phyloP scores from a whole-genome alignment of 2,888 invertebrate genomes.

The Lobophora halterata region DNA sequence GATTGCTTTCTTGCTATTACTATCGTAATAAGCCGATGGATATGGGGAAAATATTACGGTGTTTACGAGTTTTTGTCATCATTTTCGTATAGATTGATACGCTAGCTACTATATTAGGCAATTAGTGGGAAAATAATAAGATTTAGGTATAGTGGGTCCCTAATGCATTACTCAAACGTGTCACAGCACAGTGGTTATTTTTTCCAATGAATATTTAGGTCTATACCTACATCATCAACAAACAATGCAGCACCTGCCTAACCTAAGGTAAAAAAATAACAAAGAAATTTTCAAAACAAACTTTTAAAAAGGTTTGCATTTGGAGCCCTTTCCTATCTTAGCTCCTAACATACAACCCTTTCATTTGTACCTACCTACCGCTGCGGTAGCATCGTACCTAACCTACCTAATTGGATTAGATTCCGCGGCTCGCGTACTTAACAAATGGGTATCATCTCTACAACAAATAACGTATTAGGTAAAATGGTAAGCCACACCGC shows the following conservation, averaged over 20 bases:
- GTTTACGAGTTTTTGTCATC: slow-evolving; percentile 26
- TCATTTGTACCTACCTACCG: slow-evolving; percentile 14
- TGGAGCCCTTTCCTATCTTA: too few species aligned
- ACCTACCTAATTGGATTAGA: slow-evolving; percentile 30
- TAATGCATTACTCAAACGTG: too few species aligned
- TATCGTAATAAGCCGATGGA: slow-evolving; percentile 22
- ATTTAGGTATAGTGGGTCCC: too few species aligned
- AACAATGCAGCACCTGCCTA: too few species aligned
- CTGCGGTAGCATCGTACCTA: slow-evolving; percentile 24
- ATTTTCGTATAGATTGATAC: slow-evolving; percentile 21
- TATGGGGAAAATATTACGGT: slow-evolving; percentile 22
- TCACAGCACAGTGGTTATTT: too few species aligned
- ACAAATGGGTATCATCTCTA: slow-evolving; percentile 27
- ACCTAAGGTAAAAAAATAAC: too few species aligned
- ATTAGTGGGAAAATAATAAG: slow-evolving; percentile 16
- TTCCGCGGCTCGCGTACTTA: slow-evolving; percentile 18
- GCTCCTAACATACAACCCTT: slow-evolving; percentile 7
- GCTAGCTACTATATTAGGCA: slow-evolving; percentile 24
- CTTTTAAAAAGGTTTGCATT: too few species aligned
- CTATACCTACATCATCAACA: too few species aligned
- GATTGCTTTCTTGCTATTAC: slow-evolving; percentile 24
- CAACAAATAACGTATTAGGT: slow-evolving; percentile 25
- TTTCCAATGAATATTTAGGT: too few species aligned
- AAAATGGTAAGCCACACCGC: slow-evolving; percentile 16
- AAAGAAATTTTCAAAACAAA: too few species aligned